These are phyloP conservation scores for Galeopterus variegatus DNA, from an alignment of 2,113 vertebrate species.

Conservation along the genomic window DNA sequence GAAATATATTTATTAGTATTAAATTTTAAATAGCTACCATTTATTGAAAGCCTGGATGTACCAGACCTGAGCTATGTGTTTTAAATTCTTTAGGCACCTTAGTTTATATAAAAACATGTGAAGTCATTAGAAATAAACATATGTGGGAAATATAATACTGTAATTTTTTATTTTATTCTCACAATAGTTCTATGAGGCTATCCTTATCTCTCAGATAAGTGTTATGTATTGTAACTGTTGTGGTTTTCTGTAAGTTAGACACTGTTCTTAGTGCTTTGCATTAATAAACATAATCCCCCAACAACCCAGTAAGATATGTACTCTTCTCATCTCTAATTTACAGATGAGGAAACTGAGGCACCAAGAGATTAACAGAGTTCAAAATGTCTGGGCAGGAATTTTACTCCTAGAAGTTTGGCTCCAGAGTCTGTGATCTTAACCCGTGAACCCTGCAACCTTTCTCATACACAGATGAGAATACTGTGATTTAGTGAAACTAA, in stretches of 20 bases:
- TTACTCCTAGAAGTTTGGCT: background rate
- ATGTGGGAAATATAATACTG: background rate
- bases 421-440: background rate
- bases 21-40: slow-evolving; percentile 29
- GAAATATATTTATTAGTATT: slow-evolving; percentile 33
- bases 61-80: background rate
- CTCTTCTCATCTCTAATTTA: background rate
- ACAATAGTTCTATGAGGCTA: background rate
- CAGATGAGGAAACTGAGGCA: background rate
- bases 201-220: background rate
- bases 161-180: slow-evolving; percentile 52
- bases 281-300: background rate
- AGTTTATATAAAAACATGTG: slow-evolving; percentile 10
- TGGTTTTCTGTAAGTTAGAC: background rate
- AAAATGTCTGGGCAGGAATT: background rate
- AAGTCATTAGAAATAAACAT: slow-evolving; percentile 27
- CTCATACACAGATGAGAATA: background rate
- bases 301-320: background rate
- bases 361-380: background rate
- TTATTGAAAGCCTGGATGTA: background rate
- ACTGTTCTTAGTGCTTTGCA: background rate
- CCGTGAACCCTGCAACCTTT: background rate
- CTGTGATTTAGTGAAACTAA: background rate
- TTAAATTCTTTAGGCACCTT: background rate
- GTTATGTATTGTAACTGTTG: background rate